Evolutionary conservation across 2,888 invertebrate genomes (phyloP), one percentile per base, ranked within the genome.

Genomic region (Hermaeophaga mercurialis): DNA sequence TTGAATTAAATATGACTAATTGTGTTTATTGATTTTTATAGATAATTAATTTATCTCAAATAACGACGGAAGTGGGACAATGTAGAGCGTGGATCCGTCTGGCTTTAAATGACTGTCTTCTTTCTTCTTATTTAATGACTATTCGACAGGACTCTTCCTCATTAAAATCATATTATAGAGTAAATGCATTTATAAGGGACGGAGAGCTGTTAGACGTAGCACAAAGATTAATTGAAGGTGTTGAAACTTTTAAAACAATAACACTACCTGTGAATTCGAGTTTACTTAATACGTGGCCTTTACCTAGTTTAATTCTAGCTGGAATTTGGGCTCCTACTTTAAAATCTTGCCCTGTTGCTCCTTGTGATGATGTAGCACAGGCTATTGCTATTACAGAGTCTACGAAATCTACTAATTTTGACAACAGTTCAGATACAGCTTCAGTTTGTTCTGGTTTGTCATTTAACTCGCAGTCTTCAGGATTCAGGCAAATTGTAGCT

Each of bases 71-170:
- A 79, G 89, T 94, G 62, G 96, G 96, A 0, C 88, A 90, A 68
- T 94, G 95, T 70, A 81, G 96, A 64, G 91, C 94, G 2, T 97
- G 96, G 96, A 84, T 97, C 22, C 84, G 96, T 4, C 79, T 93
- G 49, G 91, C 93, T 0, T 78, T 96, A 1, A 96, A 96, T 74
- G 95, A 96, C 70, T 89, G 91, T 7, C 78, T 95, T 2, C 80
- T 96, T 38, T 89, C 91, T 1, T 94, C 94, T 18, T 96, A 96
- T 72, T 80, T 96, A 64, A 85, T 87, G 56, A 89, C 91, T 2
- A 87, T 96, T 72, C 79, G 88, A 1, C 86, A 86, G 63, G 91
- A 95, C 69, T 85, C 85, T 66, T 85, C 85, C 11, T 85, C 89
- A 0, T 77, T 95, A 3, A 88, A 87, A 73, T 87, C 90, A 4